Conservation (phyloP, 2,797 vertebrate species). For the Phrynocephalus vlangalii region DNA sequence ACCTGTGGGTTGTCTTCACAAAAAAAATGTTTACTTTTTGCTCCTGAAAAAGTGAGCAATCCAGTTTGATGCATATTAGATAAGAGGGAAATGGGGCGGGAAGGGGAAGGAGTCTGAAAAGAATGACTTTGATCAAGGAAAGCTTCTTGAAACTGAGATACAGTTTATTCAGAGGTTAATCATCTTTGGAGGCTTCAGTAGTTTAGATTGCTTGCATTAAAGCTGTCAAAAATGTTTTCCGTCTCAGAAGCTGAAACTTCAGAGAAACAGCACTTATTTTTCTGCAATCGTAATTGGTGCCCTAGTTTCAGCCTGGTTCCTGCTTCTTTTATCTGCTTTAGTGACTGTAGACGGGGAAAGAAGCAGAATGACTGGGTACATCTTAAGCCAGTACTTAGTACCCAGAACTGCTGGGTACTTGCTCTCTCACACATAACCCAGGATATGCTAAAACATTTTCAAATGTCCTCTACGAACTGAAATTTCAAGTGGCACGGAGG, state of each 20-base stretch:
- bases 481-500: neutral
- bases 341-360: neutral
- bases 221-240: slow-evolving; percentile 61
- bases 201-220: slow-evolving; percentile 55
- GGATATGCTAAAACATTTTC: neutral
- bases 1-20: neutral
- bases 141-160: slow-evolving; percentile 46
- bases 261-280: slow-evolving; percentile 52
- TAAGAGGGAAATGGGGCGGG: neutral
- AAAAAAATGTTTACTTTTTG: slow-evolving; percentile 1
- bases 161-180: slow-evolving; percentile 68
- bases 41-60: slow-evolving; percentile 33
- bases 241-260: slow-evolving; percentile 59
- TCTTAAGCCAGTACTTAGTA: neutral
- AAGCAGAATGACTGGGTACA: neutral
- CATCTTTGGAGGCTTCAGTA: slow-evolving; percentile 51
- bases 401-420: neutral
- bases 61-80: slow-evolving; percentile 46
- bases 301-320: slow-evolving; percentile 47
- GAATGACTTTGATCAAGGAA: slow-evolving; percentile 64
- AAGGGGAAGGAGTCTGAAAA: slow-evolving; percentile 29
- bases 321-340: neutral
- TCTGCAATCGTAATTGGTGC: slow-evolving; percentile 48
- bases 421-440: neutral
- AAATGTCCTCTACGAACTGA: neutral